A percentile compares a stretch with the other conserved stretches of the same genome.
These are phyloP conservation scores for Rhyzopertha dominica DNA, from an alignment of 1,140 invertebrate genomes.

Conservation along the genomic window DNA sequence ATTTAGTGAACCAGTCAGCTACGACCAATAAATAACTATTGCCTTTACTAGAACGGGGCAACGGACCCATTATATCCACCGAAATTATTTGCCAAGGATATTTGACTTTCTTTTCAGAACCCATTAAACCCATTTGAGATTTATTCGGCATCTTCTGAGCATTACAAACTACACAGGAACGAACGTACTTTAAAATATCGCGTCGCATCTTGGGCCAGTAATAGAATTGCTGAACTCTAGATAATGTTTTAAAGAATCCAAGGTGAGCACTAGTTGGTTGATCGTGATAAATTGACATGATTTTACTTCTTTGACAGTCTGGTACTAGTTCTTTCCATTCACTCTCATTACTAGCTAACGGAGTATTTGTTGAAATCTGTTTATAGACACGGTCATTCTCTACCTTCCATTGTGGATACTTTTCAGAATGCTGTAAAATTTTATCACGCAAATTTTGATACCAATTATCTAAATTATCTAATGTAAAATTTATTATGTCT, in stretches of 20 bases:
- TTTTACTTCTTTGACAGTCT: background rate
- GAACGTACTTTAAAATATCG: constrained; percentile 6
- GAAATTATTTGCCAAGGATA: constrained; percentile 16
- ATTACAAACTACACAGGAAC: constrained; percentile 2
- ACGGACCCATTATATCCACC: constrained; percentile 18
- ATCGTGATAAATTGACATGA: constrained; percentile 12
- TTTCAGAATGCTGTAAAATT: constrained; percentile 10
- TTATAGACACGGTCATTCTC: constrained; percentile 11
- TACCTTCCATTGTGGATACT: constrained; percentile 7
- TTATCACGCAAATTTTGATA: constrained; percentile 7
- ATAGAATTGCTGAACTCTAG: constrained; percentile 8
- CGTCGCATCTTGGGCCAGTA: constrained; percentile 18
- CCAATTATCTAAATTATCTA: constrained; percentile 10
- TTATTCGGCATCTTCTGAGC: constrained; percentile 1
- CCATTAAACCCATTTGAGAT: constrained; percentile 7
- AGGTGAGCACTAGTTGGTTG: constrained; percentile 9
- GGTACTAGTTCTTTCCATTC: constrained; percentile 10
- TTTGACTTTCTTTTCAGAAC: constrained; percentile 8
- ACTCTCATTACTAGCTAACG: background rate
- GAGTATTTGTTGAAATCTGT: constrained; percentile 1
- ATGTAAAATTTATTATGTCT: background rate
- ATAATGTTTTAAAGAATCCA: constrained; percentile 15
- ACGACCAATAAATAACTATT: constrained; percentile 17
- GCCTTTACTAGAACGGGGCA: constrained; percentile 10
- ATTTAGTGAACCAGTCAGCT: constrained; percentile 23